A percentile compares a stretch with the other conserved stretches of the same genome.
These are phyloP conservation scores for Nothura maculosa DNA, from an alignment of 2,797 vertebrate genomes.

Conservation along the genomic window DNA sequence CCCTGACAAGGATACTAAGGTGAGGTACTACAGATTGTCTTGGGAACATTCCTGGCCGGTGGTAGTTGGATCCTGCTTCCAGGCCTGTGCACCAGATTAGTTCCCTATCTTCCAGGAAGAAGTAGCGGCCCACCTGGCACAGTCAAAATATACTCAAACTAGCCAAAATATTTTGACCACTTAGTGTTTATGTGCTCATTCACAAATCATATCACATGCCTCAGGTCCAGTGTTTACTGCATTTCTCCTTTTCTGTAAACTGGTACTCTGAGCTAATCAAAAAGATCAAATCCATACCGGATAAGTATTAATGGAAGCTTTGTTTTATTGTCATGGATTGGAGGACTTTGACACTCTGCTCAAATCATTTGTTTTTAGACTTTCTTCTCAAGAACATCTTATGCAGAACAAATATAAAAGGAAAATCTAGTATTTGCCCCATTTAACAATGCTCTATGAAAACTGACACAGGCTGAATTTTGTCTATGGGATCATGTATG, in stretches of 20 bases:
- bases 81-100: background rate
- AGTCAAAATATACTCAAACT: background rate
- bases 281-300: background rate
- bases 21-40: background rate
- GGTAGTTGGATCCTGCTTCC: background rate
- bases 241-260: background rate
- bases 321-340: background rate
- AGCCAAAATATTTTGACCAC: background rate
- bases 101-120: background rate
- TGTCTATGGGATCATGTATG: background rate
- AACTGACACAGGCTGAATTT: background rate
- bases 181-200: background rate
- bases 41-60: background rate
- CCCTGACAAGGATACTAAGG: background rate
- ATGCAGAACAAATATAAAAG: background rate
- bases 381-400: background rate
- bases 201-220: background rate
- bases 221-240: background rate
- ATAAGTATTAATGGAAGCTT: background rate
- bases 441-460: background rate
- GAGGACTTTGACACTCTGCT: background rate
- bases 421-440: background rate
- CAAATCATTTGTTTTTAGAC: rapidly evolving
- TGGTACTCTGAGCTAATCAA: background rate
- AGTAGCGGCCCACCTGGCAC: background rate